phyloP scores from a whole-genome alignment of 2,888 invertebrate genomes.

The Drosophila anomalipes region DNA sequence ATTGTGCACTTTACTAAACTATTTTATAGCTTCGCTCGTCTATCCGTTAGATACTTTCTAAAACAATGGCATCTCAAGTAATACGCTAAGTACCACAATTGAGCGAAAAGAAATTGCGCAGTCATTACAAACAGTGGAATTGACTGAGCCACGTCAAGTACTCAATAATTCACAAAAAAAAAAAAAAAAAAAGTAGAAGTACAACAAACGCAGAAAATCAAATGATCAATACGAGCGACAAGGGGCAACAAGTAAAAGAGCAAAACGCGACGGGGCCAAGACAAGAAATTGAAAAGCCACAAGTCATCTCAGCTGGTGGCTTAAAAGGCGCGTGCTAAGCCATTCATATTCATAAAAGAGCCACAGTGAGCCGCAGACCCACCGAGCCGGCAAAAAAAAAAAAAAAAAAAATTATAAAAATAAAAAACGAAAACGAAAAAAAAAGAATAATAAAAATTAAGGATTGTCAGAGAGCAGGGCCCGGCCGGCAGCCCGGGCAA shows the following conservation, averaged over 20 bases:
- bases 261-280: conserved; percentile 43
- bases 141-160: conserved; percentile 63
- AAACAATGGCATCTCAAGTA: conserved; percentile 73
- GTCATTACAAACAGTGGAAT: conserved; percentile 63
- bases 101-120: conserved; percentile 66
- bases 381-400: conserved; percentile 34
- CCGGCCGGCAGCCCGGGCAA: conserved; percentile 26
- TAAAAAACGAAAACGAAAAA: conserved; percentile 13
- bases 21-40: conserved; percentile 9
- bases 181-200: conserved; percentile 19
- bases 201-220: conserved; percentile 62
- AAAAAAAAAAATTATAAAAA: conserved; percentile 10
- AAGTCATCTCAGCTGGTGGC: conserved; percentile 82
- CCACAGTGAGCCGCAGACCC: conserved; percentile 42
- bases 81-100: conserved; percentile 67
- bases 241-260: conserved; percentile 62
- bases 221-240: conserved; percentile 73
- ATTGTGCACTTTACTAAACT: conserved; percentile 12
- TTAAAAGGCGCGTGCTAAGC: conserved; percentile 82
- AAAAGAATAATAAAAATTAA: conserved; percentile 62
- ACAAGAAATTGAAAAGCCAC: conserved; percentile 78
- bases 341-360: conserved; percentile 80
- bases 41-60: conserved; percentile 66
- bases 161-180: conserved; percentile 74
- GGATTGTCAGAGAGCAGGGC: conserved; percentile 63